phyloP scores from a whole-genome alignment of 2,113 vertebrate species.

The Epinephelus lanceolatus region DNA sequence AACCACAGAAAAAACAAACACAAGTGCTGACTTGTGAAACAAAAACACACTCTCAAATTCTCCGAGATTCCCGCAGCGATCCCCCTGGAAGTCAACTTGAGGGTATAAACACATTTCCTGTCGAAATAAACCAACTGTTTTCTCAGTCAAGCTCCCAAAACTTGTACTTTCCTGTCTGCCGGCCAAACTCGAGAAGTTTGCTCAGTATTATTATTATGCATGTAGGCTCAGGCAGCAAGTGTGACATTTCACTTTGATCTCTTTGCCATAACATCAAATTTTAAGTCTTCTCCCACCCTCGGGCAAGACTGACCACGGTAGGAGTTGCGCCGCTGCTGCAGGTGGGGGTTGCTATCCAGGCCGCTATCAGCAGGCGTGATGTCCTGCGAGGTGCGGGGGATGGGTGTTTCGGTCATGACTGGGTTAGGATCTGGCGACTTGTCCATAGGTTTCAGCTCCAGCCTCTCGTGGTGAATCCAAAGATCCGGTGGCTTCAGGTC shows the following conservation, averaged over 20 bases:
- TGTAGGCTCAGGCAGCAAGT: conserved; percentile 15
- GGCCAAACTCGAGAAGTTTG: conserved; percentile 35
- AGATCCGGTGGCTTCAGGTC: conserved; percentile 98
- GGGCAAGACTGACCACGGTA: conserved; percentile 89
- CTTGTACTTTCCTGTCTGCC: conserved; percentile 26
- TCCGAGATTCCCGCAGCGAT: neutral
- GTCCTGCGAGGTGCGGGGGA: conserved; percentile 96
- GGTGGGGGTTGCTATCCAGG: conserved; percentile 89
- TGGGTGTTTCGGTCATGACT: conserved; percentile 97
- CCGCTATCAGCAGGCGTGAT: conserved; percentile 94
- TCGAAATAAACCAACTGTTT: conserved; percentile 23
- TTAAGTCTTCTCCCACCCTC: neutral
- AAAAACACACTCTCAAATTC: conserved; percentile 1
- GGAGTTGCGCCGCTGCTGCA: conserved; percentile 96
- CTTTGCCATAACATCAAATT: conserved; percentile 30
- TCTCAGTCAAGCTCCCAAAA: conserved; percentile 27
- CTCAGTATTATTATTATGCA: conserved; percentile 39
- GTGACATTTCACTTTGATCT: conserved; percentile 49
- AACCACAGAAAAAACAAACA: conserved; percentile 45
- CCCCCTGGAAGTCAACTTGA: conserved; percentile 22
- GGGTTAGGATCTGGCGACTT: conserved; percentile 98
- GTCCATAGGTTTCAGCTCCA: conserved; percentile 97
- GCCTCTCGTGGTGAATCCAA: conserved; percentile 98
- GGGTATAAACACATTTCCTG: conserved; percentile 23
- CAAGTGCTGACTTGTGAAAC: conserved; percentile 28